Evolutionary conservation across 1,140 invertebrate species (phyloP).

Genomic region (Drosophila lini): DNA sequence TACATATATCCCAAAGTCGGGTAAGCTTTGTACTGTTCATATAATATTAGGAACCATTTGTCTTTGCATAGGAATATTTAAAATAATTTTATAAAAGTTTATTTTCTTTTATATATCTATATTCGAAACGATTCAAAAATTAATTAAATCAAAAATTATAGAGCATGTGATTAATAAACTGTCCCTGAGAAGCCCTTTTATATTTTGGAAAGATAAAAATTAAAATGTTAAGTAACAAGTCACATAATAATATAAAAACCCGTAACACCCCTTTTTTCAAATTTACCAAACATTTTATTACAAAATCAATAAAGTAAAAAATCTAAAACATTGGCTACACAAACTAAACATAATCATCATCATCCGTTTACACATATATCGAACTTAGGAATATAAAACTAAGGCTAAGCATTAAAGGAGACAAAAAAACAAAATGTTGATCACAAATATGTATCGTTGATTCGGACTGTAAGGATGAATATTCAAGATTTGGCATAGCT

Average conservation of each 20-base stretch:
- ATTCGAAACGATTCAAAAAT: too few relatives aligned
- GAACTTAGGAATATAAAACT: constrained; percentile 30
- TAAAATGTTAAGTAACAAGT: too few relatives aligned
- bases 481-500: constrained; percentile 50
- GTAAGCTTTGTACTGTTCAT: neutral
- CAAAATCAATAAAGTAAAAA: constrained; percentile 34
- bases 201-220: neutral
- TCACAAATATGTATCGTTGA: constrained; percentile 46
- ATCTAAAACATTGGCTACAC: constrained; percentile 33
- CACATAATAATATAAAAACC: neutral
- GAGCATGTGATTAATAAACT: too few relatives aligned
- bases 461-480: constrained; percentile 21
- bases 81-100: neutral
- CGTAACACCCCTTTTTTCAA: neutral
- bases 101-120: too few relatives aligned
- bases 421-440: constrained; percentile 35
- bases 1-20: neutral
- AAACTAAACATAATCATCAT: constrained; percentile 34
- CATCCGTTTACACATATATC: constrained; percentile 16
- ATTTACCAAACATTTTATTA: constrained; percentile 52
- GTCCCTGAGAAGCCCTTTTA: neutral
- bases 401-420: constrained; percentile 29
- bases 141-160: too few relatives aligned
- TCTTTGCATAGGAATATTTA: neutral
- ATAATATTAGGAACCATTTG: constrained; percentile 1